Percentiles rank a stretch among this genome's conserved stretches.
phyloP scores from a whole-genome alignment of 2,113 vertebrate species.

The Camelus bactrianus region DNA sequence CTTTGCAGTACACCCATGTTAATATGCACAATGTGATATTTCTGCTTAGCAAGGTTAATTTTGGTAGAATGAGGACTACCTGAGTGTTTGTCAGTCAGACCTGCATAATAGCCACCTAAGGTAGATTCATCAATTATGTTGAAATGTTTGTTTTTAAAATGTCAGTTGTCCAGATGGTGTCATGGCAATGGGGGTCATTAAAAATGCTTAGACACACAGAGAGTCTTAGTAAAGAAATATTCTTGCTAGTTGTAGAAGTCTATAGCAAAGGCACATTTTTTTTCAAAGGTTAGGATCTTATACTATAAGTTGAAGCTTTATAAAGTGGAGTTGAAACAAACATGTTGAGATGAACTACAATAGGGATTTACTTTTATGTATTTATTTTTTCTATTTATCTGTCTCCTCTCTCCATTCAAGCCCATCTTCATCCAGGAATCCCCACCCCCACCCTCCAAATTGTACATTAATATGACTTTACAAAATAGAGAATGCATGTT shows the following conservation, averaged over 20 bases:
- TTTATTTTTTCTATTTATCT: background rate
- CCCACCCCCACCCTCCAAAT: background rate
- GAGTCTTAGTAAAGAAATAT: slow-evolving; percentile 58
- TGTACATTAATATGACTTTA: slow-evolving; percentile 46
- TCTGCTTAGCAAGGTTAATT: slow-evolving; percentile 50
- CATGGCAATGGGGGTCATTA: slow-evolving; percentile 49
- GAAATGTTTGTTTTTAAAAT: slow-evolving; percentile 76
- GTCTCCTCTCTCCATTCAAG: background rate
- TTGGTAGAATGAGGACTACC: slow-evolving; percentile 25
- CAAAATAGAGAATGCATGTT: background rate
- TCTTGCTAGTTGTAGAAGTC: background rate
- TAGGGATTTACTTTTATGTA: background rate
- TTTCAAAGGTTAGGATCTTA: background rate
- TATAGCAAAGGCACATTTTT: background rate
- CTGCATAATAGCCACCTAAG: slow-evolving; percentile 40
- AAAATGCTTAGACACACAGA: slow-evolving; percentile 69
- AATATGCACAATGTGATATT: background rate
- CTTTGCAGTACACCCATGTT: background rate
- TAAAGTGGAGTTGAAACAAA: background rate
- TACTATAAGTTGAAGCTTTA: background rate
- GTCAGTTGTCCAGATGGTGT: slow-evolving; percentile 69
- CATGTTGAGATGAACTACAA: slow-evolving; percentile 1
- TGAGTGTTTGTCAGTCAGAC: background rate
- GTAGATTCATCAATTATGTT: slow-evolving; percentile 69
- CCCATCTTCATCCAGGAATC: background rate